phyloP scores from a whole-genome alignment of 2,113 vertebrate species.

The Epinephelus cyanopodus region DNA sequence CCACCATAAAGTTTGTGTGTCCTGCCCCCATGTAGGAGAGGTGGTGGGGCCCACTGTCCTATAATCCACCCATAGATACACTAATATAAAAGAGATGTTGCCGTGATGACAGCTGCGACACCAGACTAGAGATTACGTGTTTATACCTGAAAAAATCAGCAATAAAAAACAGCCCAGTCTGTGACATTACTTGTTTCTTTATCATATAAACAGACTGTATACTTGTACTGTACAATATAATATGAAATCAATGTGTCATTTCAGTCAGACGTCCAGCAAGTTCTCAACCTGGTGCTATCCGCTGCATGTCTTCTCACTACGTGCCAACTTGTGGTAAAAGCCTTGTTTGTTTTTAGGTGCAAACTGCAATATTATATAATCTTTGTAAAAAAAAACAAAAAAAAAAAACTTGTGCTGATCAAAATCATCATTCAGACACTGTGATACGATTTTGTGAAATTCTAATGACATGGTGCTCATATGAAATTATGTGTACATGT shows the following conservation, averaged over 20 bases:
- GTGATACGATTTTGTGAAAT: constrained; percentile 57
- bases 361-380: constrained; percentile 45
- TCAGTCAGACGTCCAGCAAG: constrained; percentile 19
- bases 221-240: constrained; percentile 62
- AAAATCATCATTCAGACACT: constrained; percentile 55
- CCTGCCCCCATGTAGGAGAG: too few relatives aligned
- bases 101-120: constrained; percentile 1
- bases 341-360: constrained; percentile 35
- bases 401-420: constrained; percentile 47
- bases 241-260: constrained; percentile 35
- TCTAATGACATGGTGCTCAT: constrained; percentile 64
- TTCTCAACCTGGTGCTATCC: constrained; percentile 79
- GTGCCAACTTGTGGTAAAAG: constrained; percentile 70
- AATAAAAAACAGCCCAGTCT: constrained; percentile 19
- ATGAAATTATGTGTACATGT: constrained; percentile 50
- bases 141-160: constrained; percentile 33
- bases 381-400: constrained; percentile 51
- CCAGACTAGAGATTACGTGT: constrained; percentile 7
- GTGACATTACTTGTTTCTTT: constrained; percentile 29
- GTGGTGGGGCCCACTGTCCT: too few relatives aligned
- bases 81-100: not conserved
- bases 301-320: constrained; percentile 57
- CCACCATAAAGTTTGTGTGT: too few relatives aligned
- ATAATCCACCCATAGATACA: not conserved
- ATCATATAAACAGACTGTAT: constrained; percentile 19